These are phyloP conservation scores for Indicator indicator DNA, from an alignment of 2,113 vertebrate species.

Conservation along the genomic window DNA sequence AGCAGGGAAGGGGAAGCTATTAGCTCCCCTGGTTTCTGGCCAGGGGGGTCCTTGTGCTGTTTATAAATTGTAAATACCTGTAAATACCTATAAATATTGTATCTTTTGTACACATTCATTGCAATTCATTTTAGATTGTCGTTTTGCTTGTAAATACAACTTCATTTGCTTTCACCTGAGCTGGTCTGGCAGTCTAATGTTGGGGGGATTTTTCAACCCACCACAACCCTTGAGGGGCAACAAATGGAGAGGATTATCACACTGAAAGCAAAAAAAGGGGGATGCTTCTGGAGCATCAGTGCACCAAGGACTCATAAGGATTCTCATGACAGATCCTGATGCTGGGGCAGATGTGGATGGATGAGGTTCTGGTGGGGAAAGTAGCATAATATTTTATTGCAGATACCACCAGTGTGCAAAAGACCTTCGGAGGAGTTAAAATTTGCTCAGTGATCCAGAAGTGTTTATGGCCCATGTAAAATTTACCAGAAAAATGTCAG, in stretches of 20 bases:
- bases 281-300: not conserved
- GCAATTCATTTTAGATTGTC: too few relatives aligned
- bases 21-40: too few relatives aligned
- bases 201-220: too few relatives aligned
- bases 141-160: too few relatives aligned
- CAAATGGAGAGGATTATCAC: not conserved
- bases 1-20: too few relatives aligned
- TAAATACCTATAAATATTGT: too few relatives aligned
- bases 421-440: slow-evolving; percentile 47
- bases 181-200: too few relatives aligned
- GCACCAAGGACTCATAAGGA: accelerated
- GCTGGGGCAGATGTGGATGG: not conserved
- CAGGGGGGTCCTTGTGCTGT: too few relatives aligned
- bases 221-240: accelerated
- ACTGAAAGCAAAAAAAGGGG: not conserved
- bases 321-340: not conserved
- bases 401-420: not conserved
- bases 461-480: slow-evolving; percentile 51
- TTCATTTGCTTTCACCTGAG: too few relatives aligned
- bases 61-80: too few relatives aligned
- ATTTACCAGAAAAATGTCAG: slow-evolving; percentile 73
- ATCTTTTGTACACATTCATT: too few relatives aligned
- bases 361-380: not conserved
- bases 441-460: slow-evolving; percentile 65
- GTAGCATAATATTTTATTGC: not conserved